Evolutionary conservation across 1,140 invertebrate species (phyloP).

Genomic region (Uloborus diversus): DNA sequence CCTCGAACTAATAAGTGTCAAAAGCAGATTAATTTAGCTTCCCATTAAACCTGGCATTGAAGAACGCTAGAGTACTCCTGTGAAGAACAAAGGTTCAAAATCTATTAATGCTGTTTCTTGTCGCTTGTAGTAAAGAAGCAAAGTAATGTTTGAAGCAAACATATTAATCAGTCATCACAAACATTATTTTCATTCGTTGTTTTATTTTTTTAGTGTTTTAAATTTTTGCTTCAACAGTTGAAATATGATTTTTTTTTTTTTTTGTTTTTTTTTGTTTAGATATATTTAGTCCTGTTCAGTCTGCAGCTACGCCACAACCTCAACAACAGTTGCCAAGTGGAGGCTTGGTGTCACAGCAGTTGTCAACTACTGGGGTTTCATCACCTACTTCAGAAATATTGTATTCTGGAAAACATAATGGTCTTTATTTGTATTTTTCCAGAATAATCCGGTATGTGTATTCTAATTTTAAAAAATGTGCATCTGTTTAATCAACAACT

Average conservation of each 20-base stretch:
- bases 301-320: background rate
- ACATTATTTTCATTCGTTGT: too few species aligned
- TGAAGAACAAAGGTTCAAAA: too few species aligned
- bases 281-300: conserved; percentile 31
- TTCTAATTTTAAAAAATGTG: background rate
- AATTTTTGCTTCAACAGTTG: background rate
- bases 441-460: conserved; percentile 75
- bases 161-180: too few species aligned
- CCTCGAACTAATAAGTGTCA: too few species aligned
- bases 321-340: background rate
- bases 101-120: too few species aligned
- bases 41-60: too few species aligned
- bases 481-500: too few species aligned
- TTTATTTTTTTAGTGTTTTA: background rate
- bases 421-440: conserved; percentile 88
- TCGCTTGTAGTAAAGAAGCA: too few species aligned
- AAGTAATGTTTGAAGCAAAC: too few species aligned
- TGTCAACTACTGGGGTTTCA: conserved; percentile 6
- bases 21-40: too few species aligned
- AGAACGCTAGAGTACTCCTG: too few species aligned
- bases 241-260: background rate
- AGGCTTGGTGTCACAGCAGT: background rate
- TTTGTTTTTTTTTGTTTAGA: background rate
- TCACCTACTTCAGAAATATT: conserved; percentile 67
- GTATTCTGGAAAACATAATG: conserved; percentile 90